Conservation (phyloP, 2,113 vertebrate species). For the Neolamprologus modestus region DNA sequence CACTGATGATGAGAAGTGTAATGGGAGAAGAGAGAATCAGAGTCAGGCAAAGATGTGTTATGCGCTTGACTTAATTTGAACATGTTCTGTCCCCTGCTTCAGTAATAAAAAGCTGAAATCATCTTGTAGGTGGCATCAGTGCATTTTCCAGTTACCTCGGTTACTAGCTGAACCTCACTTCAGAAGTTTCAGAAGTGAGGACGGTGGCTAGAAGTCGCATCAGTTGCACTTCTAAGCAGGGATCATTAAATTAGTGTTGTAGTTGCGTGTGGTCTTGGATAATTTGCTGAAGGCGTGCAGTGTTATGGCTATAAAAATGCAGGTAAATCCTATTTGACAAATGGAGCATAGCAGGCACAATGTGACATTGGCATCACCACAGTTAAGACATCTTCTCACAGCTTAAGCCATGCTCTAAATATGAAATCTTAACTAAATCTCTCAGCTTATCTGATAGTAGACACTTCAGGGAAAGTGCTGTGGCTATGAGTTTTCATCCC, state of each 20-base stretch:
- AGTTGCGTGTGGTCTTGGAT: background rate
- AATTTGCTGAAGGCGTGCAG: slow-evolving; percentile 17
- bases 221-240: background rate
- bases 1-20: slow-evolving; percentile 13
- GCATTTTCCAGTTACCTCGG: background rate
- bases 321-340: slow-evolving; percentile 55
- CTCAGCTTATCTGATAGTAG: slow-evolving; percentile 68
- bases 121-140: background rate
- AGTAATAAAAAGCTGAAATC: background rate
- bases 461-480: slow-evolving; percentile 69
- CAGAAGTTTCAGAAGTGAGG: background rate
- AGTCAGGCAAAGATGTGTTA: background rate
- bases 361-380: slow-evolving; percentile 66
- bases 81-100: background rate
- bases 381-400: slow-evolving; percentile 60
- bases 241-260: slow-evolving; percentile 23
- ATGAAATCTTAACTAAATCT: slow-evolving; percentile 73
- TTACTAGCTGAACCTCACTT: background rate
- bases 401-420: slow-evolving; percentile 71
- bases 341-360: slow-evolving; percentile 55
- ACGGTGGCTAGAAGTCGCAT: background rate
- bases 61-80: slow-evolving; percentile 16
- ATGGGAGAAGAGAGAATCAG: background rate
- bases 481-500: slow-evolving; percentile 61
- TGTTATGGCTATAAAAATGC: slow-evolving; percentile 23